These are phyloP conservation scores for Anguilla anguilla DNA, from an alignment of 2,797 vertebrate species.

Conservation along the genomic window DNA sequence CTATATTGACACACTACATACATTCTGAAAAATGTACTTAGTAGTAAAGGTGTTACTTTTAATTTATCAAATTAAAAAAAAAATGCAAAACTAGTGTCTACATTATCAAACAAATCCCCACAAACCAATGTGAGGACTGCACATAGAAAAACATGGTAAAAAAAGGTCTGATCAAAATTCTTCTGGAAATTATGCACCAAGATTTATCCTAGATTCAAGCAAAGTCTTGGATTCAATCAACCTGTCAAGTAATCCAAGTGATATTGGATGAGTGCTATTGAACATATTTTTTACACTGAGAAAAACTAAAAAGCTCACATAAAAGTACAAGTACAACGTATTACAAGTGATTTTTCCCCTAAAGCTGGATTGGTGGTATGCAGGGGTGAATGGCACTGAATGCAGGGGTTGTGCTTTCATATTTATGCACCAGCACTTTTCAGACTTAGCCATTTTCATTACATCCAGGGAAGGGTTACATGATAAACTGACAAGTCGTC, in stretches of 20 bases:
- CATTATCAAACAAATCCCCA: background rate
- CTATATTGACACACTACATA: background rate
- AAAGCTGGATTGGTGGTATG: too few relatives aligned
- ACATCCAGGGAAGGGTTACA: background rate
- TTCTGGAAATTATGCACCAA: background rate
- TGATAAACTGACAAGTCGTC: background rate
- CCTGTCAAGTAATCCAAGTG: too few relatives aligned
- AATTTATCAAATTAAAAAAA: too few relatives aligned
- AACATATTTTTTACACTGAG: too few relatives aligned
- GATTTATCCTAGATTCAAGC: background rate
- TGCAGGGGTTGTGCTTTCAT: background rate
- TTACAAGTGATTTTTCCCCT: too few relatives aligned
- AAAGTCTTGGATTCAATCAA: background rate
- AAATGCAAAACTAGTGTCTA: background rate
- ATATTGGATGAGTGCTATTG: too few relatives aligned
- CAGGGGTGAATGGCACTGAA: background rate
- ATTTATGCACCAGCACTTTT: background rate
- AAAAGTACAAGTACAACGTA: too few relatives aligned
- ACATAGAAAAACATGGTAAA: background rate
- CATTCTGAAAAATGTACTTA: background rate
- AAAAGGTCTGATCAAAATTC: background rate
- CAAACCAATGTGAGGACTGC: background rate
- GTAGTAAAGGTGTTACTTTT: too few relatives aligned
- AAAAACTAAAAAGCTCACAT: too few relatives aligned
- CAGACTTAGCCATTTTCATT: background rate